Base-by-base conservation (phyloP, 2,888 invertebrate species). In the Harpagoxenus sublaevis region DNA sequence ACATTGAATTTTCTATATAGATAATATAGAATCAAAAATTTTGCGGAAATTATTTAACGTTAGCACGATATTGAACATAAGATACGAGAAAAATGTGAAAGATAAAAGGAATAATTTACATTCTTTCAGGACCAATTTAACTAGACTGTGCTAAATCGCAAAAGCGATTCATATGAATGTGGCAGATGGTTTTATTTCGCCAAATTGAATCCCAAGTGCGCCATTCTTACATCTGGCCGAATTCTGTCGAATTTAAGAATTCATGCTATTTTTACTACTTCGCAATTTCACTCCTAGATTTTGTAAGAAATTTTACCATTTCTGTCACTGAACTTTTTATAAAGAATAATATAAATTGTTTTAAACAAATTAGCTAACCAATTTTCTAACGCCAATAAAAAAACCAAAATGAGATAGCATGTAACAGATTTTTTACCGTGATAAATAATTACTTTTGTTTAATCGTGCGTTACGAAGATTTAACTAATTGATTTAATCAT, bases 121-220 rank as follows among this genome's bases (percentile, higher is more conserved):
- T 81, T 81, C 71, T 71, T 39, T 51, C n/a, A 62, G 60, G 71
- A 48, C 28, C 60, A 57, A 81, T 81, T 71, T 60, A 62, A 23
- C 35, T 23, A 39, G 9, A 55, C 12, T 51, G 28, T 39, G 10
- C 45, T 78, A 66, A 78, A 79, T 60, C 39, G 48, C 55, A 42
- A 48, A 60, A 70, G 48, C 60, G 51, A 62, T 71, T 51, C 12
- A 12, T 70, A 60, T 60, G 70, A 70, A 70, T 60, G 71, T 51
- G 60, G 39, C 70, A 23, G 65, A 77, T 53, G 39, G 28, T 81
- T 71, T 62, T 57, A 78, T 57, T 62, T 81, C 51, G 60, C 39
- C 45, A 70, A 81, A 71, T 70, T 81, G 71, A 60, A 81, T 81
- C 79, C 79, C 79, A 48, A 71, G 51, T 51, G 79, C 51, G 23